A percentile compares a stretch with the other conserved stretches of the same genome.
Conservation (phyloP, 53 echinoderm and acorn worm genomes). For the Henricia sp. region DNA sequence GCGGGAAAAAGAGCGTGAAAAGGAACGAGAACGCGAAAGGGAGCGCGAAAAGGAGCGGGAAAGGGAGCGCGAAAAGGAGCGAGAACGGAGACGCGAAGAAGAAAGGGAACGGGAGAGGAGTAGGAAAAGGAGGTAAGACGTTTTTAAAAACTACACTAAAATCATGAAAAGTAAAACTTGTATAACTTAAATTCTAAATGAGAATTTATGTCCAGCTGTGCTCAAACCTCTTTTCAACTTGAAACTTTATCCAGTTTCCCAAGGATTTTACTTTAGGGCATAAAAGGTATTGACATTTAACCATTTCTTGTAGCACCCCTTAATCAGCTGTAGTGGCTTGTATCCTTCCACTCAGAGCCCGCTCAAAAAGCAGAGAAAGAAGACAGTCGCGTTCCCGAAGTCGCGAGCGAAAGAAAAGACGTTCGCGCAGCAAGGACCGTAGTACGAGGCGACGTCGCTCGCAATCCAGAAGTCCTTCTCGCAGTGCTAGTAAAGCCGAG, state of each 20-base stretch:
- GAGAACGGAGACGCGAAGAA: neutral
- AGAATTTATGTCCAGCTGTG: too few species aligned
- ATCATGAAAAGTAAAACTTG: too few species aligned
- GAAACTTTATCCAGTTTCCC: too few species aligned
- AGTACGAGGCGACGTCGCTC: conserved; percentile 43
- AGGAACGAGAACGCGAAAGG: conserved; percentile 15
- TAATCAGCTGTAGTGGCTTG: too few species aligned
- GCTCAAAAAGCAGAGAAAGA: conserved; percentile 54
- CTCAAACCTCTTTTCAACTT: too few species aligned
- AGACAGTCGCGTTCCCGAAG: conserved; percentile 66
- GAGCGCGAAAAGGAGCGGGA: conserved; percentile 29
- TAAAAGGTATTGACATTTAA: neutral
- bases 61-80: conserved; percentile 19
- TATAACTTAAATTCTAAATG: too few species aligned
- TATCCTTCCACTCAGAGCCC: neutral
- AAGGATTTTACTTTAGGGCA: too few species aligned
- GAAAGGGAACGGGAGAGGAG: conserved; percentile 36
- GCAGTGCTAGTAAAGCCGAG: conserved; percentile 12
- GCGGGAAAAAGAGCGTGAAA: conserved; percentile 21
- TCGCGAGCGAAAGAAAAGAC: conserved; percentile 55
- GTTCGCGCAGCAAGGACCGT: conserved; percentile 67
- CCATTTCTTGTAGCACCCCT: neutral
- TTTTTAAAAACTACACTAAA: too few species aligned
- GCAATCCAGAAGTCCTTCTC: conserved; percentile 40
- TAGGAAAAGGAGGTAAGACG: conserved; percentile 41